phyloP scores from a whole-genome alignment of 35 echinoderm and acorn worm species.

The Antedon bifida region DNA sequence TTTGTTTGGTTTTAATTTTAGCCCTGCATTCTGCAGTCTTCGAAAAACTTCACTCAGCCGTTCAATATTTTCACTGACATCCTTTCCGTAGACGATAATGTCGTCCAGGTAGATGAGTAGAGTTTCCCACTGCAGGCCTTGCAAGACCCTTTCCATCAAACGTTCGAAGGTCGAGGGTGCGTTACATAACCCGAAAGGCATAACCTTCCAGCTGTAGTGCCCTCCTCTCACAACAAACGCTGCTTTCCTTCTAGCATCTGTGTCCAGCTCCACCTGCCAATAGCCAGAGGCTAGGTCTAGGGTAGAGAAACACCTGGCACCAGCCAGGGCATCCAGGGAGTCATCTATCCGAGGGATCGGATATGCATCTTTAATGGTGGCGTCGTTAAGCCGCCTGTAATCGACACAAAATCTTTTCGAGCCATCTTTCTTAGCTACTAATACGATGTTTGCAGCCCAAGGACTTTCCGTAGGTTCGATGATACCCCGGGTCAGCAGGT shows the following conservation, averaged over 20 bases:
- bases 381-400: not conserved
- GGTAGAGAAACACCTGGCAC: not conserved
- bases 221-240: conserved; percentile 5
- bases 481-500: not conserved
- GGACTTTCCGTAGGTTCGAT: not conserved
- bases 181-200: conserved; percentile 23
- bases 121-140: conserved; percentile 2
- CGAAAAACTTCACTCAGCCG: conserved; percentile 19
- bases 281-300: not conserved
- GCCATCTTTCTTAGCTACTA: not conserved
- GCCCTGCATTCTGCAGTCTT: conserved; percentile 13
- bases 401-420: not conserved
- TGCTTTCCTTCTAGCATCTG: conserved; percentile 14
- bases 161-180: conserved; percentile 31
- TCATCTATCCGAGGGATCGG: not conserved
- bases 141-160: conserved; percentile 19
- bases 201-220: not conserved
- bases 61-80: not conserved
- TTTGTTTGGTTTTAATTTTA: conserved; percentile 41
- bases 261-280: conserved; percentile 29
- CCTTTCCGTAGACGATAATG: conserved; percentile 5
- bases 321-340: not conserved
- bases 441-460: not conserved
- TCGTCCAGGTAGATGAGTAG: conserved; percentile 7
- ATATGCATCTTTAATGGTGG: not conserved